Percentiles rank a stretch among this genome's conserved stretches.
Evolutionary conservation across 2,888 invertebrate species (phyloP).

Genomic region (Perizoma affinitatum): DNA sequence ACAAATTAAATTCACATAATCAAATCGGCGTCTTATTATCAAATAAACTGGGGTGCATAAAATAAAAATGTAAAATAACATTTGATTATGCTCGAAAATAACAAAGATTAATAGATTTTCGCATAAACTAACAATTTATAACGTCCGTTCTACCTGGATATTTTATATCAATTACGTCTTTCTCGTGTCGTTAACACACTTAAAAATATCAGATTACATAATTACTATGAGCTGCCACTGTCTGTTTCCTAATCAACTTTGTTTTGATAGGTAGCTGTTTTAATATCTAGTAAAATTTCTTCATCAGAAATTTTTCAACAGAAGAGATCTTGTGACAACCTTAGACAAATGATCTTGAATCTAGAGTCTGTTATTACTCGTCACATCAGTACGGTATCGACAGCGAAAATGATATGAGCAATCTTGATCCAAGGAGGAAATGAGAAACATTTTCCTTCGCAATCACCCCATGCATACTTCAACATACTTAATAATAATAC

Average conservation of each 20-base stretch:
- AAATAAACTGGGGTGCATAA: constrained; percentile 15
- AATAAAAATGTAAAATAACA: constrained; percentile 17
- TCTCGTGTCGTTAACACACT: constrained; percentile 14
- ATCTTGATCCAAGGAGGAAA: constrained; percentile 62
- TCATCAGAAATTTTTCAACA: not conserved
- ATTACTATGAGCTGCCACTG: constrained; percentile 12
- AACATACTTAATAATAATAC: constrained; percentile 55
- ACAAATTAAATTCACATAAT: constrained; percentile 20
- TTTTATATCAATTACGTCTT: constrained; percentile 23
- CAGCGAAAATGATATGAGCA: constrained; percentile 48
- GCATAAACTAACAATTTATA: constrained; percentile 16
- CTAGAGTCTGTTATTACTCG: constrained; percentile 26
- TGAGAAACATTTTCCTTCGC: constrained; percentile 56
- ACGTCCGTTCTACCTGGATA: constrained; percentile 22
- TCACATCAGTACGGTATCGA: constrained; percentile 43
- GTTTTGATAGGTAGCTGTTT: constrained; percentile 3
- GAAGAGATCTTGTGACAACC: not conserved
- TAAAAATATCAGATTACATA: constrained; percentile 23
- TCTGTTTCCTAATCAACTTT: constrained; percentile 10
- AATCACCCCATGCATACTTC: constrained; percentile 50
- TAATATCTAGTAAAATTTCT: constrained; percentile 9
- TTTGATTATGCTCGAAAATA: constrained; percentile 11
- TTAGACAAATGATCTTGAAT: constrained; percentile 16
- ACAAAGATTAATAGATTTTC: constrained; percentile 16
- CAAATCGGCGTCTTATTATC: constrained; percentile 9